A percentile compares a stretch with the other conserved stretches of the same genome.
phyloP scores from a whole-genome alignment of 53 echinoderm and acorn worm species.

The Paelopatides confundens region DNA sequence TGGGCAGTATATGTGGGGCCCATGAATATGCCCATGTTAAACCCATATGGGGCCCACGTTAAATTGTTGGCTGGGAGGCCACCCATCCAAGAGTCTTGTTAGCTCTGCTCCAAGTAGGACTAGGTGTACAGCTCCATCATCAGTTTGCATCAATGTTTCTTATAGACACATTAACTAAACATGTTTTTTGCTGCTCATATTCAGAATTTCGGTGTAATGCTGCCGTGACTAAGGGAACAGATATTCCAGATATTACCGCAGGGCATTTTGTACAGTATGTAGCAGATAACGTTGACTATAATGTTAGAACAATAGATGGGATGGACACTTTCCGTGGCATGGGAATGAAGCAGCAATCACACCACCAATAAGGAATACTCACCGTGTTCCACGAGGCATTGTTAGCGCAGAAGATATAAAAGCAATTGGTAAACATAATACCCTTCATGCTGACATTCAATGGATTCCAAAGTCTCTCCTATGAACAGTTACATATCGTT shows the following conservation, averaged over 20 bases:
- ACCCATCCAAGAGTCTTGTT: too few species aligned
- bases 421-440: conserved; percentile 47
- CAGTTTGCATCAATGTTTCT: too few species aligned
- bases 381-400: conserved; percentile 23
- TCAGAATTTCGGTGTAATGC: too few species aligned
- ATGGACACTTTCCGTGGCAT: conserved; percentile 53
- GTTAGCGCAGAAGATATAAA: conserved; percentile 41
- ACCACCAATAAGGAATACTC: conserved; percentile 8
- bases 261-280: background rate
- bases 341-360: conserved; percentile 53
- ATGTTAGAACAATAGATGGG: conserved; percentile 27
- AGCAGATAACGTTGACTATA: background rate
- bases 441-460: conserved; percentile 11
- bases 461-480: conserved; percentile 5
- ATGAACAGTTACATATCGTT: background rate
- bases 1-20: too few species aligned
- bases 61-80: too few species aligned
- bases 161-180: too few species aligned
- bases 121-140: too few species aligned
- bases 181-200: too few species aligned
- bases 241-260: background rate
- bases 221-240: background rate
- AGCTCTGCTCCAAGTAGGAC: too few species aligned
- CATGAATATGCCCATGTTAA: too few species aligned
- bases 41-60: too few species aligned